Evolutionary conservation across 2,888 invertebrate species (phyloP), one percentile per base, ranked within the genome.

Genomic region (Pycnomerus fuliginosus): DNA sequence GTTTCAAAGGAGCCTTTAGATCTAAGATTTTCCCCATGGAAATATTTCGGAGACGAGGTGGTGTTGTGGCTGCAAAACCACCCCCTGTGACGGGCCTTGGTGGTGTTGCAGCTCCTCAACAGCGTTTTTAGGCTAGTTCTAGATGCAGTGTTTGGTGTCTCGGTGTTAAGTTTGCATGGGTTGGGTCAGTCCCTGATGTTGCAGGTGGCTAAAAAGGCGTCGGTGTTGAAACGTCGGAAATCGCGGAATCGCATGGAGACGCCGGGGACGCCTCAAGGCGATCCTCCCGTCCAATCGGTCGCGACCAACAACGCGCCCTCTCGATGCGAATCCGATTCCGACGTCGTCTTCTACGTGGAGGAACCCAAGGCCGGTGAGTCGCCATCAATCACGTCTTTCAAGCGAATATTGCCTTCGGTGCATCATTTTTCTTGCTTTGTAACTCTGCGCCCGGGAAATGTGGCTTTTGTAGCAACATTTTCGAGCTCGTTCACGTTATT

Each of bases 201-300:
- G 64, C 81, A 84, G 82, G 84, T 84, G 62, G 84, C 84, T 49
- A 84, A 85, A 68, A 82, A 83, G 65, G 85, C 85, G 51, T 85
- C 84, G 60, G 83, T 85, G 53, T 75, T 85, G 56, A 83, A 84
- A 67, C 74, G 86, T 48, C 74, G 85, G 47, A 83, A 84, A 68
- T 84, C 84, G 35, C 74, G 80, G 60, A 81, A 80, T 60, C 76
- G 80, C 55, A 82, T 83, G 82, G 84, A 83, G 53, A 64, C 75
- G 16, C 58, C 69, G 32, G 64, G 65, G 43, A 62, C 64, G 47
- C 48, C 48, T n/a, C 55, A 62, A 37, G 61, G 50, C 50, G 28
- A 60, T 32, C 13, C 41, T 5, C 57, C 60, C 41, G 32, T 56
- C 45, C 39, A 50, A 55, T 29, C 41, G 40, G 56, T 45, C 22